Evolutionary conservation across 2,113 vertebrate genomes (phyloP), one percentile per base, ranked within the genome.

Genomic region (Oenanthe oenanthe): DNA sequence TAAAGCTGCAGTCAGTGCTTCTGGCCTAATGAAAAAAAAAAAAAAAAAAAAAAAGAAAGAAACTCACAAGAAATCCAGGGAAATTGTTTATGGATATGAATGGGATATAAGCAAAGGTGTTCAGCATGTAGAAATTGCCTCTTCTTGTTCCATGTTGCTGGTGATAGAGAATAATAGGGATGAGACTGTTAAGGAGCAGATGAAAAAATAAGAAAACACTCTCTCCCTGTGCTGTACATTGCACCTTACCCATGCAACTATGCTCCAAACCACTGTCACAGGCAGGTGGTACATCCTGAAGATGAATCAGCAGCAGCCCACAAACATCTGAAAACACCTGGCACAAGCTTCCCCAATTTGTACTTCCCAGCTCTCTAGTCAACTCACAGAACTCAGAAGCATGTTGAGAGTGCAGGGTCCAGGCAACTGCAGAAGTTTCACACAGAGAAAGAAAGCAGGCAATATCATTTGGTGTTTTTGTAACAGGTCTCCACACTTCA

Each of bases 271-370:
- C 54, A 73, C 38, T 76, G 48, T 42, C 28, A 57, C 6, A 21
- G 38, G 85, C 85, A 95, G 61, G 78, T 91, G 88, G 57, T 53
- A 68, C 53, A 79, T 82, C 78, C 78, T 92, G 74, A 92, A 94
- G 83, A 95, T 92, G 60, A 40, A 95, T 84, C 91, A 88, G 18
- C 19, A 71, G 56, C 51, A 88, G 60, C 40, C 51, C 60, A 70
- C 32, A 84, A 94, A 86, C 85, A 74, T 66, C 91, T 95, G 92
- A 85, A 93, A 93, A 80, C 47, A 77, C 19, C 68, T 86, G 92
- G 68, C 63, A 74, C 24, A 56, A 80, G 16, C 26, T 56, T 60
- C 48, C 31, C 17, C 19, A 1, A 25, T 90, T 51, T 67, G 56
- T 19, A 51, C 71, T 93, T 92, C 63, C 34, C 71, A 88, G 47